Conservation (phyloP, 2,797 vertebrate species). For the Hemitrygon akajei region DNA sequence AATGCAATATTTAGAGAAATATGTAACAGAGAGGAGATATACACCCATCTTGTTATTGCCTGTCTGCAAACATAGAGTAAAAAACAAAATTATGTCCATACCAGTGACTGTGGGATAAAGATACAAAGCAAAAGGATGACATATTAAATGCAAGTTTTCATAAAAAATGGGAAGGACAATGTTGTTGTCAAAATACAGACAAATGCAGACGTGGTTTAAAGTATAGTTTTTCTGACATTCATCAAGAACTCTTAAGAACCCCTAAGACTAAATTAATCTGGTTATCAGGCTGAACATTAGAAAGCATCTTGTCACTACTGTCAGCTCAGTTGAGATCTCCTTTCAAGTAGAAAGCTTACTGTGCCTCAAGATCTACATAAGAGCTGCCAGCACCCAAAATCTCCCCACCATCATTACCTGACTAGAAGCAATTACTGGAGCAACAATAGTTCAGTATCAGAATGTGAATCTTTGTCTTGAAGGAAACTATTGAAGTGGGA, state of each 20-base stretch:
- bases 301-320: neutral
- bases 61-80: neutral
- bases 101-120: neutral
- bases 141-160: neutral
- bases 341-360: neutral
- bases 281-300: slow-evolving; percentile 2
- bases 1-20: neutral
- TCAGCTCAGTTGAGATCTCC: neutral
- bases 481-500: neutral
- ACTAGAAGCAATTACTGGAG: neutral
- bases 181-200: neutral
- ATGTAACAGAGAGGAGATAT: neutral
- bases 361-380: neutral
- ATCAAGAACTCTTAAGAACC: slow-evolving; percentile 4
- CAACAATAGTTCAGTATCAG: neutral
- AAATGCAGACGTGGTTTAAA: neutral
- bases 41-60: neutral
- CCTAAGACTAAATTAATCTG: neutral
- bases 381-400: neutral
- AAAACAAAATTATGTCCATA: neutral
- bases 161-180: neutral
- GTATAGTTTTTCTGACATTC: neutral
- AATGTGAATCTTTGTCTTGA: neutral
- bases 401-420: neutral
- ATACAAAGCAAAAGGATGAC: neutral